Base-by-base conservation (phyloP, 2,113 vertebrate genomes). In the Heptranchias perlo region DNA sequence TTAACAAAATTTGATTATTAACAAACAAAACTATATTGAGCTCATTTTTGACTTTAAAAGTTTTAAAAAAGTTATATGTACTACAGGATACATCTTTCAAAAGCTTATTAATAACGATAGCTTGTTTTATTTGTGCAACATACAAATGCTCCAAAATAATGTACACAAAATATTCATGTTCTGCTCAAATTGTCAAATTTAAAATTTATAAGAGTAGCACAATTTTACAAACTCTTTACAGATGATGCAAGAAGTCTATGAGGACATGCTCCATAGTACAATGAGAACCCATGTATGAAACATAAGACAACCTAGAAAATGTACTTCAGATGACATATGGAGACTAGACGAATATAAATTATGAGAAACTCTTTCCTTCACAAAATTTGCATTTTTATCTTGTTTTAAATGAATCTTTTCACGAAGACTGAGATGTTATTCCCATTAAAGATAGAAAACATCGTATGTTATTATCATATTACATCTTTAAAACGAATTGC, bases 401-500 rank as follows among this genome's bases (percentile, higher is more conserved):
- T 65, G 62, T n/a, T 92, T 91, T 44, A 65, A 65, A 44, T 47
- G 21, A 67, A 21, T 65, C 18, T 47, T 65, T 94, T 94, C 16
- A 93, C 10, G 21, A 94, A 94, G 61, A 65, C 3, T 65, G 23
- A 39, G 18, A 44, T 64, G n/a, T 44, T 65, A 65, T 65, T 44
- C 18, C n/a, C 54, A 62, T 62, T 94, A 3, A 94, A 47, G n/a
- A 62, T 64, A 65, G n/a, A 94, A 94, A 25, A n/a, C 21, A 94
- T 49, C 69, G 35, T 35, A 76, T 25, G 8, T 35, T 35, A 18
- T 91, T 39, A 54, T 47, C 52, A 91, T 25, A 94, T 94, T 94
- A 25, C 61, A 94, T 23, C n/a, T 64, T 94, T 67, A 47, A 94
- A 94, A 94, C n/a, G 65, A 67, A 94, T 67, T 64, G 61, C 62